Conservation (phyloP, 2,113 vertebrate genomes). For the Lepisosteus osseus region DNA sequence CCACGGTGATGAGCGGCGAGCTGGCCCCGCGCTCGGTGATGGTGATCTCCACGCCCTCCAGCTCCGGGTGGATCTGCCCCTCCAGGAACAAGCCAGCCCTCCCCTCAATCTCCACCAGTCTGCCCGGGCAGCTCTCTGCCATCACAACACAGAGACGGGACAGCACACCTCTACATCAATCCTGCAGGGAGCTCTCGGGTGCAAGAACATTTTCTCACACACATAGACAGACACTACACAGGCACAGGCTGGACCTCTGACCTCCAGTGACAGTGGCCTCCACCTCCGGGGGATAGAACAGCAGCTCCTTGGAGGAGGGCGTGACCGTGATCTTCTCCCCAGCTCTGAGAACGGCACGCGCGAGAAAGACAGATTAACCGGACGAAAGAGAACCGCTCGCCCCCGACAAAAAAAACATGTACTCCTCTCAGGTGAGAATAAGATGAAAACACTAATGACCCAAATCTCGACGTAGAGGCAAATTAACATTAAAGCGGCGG, state of each 20-base stretch:
- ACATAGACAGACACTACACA: background rate
- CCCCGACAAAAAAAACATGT: background rate
- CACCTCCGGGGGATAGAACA: conserved; percentile 91
- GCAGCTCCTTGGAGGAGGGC: conserved; percentile 89
- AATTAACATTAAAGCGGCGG: too few species aligned
- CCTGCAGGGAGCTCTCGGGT: background rate
- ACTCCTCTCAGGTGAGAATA: background rate
- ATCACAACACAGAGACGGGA: background rate
- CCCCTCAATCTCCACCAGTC: conserved; percentile 84
- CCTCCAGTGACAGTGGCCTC: conserved; percentile 91
- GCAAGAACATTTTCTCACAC: background rate
- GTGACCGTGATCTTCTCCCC: conserved; percentile 94
- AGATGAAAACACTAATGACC: too few species aligned
- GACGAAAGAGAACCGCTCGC: too few species aligned
- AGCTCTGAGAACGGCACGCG: conserved; percentile 62
- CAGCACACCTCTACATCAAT: background rate
- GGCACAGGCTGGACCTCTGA: conserved; percentile 35
- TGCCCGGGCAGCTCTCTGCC: conserved; percentile 91
- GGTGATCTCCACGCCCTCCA: conserved; percentile 90
- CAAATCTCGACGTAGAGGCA: too few species aligned
- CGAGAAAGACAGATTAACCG: background rate
- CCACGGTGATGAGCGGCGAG: conserved; percentile 79
- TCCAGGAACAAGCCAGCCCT: conserved; percentile 91
- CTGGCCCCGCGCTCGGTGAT: conserved; percentile 80
- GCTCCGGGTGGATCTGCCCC: conserved; percentile 80